Evolutionary conservation across 2,888 invertebrate species (phyloP).

Genomic region (Galerucella pusilla): DNA sequence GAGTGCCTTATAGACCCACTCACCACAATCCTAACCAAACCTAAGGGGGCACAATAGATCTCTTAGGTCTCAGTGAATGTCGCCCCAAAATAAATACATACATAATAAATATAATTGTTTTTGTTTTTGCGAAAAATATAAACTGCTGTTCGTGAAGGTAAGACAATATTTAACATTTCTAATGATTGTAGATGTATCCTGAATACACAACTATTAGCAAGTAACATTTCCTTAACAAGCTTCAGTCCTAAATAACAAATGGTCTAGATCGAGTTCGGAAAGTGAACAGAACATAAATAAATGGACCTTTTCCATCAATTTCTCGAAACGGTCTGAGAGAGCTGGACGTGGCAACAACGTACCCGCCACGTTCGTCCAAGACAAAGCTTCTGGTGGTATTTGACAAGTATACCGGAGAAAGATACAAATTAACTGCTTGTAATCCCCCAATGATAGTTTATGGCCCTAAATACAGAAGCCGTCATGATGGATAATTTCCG

Average conservation of each 20-base stretch:
- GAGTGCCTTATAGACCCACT: no score
- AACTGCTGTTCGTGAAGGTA: no score
- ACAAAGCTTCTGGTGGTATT: constrained; percentile 30
- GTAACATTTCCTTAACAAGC: constrained; percentile 35
- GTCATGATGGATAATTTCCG: constrained; percentile 17
- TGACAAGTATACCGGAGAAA: constrained; percentile 20
- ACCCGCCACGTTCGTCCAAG: constrained; percentile 13
- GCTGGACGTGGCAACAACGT: constrained; percentile 21
- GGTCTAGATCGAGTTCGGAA: constrained; percentile 36
- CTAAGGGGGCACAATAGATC: no score
- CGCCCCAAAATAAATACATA: no score
- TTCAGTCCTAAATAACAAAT: constrained; percentile 35
- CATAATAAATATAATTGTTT: no score
- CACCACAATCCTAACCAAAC: no score
- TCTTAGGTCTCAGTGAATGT: no score
- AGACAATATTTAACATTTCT: no score
- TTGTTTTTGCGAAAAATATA: no score
- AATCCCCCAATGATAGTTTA: constrained; percentile 21
- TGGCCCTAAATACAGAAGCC: constrained; percentile 21
- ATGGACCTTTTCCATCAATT: constrained; percentile 46
- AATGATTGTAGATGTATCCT: background rate
- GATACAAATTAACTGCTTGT: constrained; percentile 29
- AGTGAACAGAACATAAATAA: constrained; percentile 42
- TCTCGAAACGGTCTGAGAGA: constrained; percentile 34
- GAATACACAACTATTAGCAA: background rate